Percentiles rank a stretch among this genome's conserved stretches.
These are phyloP conservation scores for Microcebus griseorufus DNA, from an alignment of 2,113 vertebrate species.

Conservation along the genomic window DNA sequence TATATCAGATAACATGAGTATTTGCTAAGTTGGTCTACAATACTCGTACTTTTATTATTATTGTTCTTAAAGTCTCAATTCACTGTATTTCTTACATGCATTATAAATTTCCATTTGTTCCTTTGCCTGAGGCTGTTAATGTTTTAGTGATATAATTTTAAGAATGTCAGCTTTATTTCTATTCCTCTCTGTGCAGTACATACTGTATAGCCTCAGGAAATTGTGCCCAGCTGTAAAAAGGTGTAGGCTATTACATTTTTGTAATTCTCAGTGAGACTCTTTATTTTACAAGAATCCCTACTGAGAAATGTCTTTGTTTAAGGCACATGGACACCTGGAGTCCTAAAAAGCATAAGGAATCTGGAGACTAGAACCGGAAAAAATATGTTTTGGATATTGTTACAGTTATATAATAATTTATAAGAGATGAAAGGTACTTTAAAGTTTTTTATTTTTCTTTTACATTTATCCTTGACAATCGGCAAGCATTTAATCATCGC, in stretches of 20 bases:
- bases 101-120: conserved; percentile 36
- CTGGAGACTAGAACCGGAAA: not conserved
- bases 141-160: conserved; percentile 62
- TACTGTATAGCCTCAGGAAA: conserved; percentile 57
- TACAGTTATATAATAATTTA: conserved; percentile 44
- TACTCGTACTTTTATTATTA: not conserved
- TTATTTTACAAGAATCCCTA: conserved; percentile 50
- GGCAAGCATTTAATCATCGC: conserved; percentile 22
- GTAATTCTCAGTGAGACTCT: conserved; percentile 48
- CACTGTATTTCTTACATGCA: not conserved
- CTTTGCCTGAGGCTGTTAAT: conserved; percentile 52
- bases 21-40: not conserved
- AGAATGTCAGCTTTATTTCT: conserved; percentile 58
- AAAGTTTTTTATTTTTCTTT: not conserved
- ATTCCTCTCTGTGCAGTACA: conserved; percentile 33
- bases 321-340: conserved; percentile 50
- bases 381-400: conserved; percentile 21
- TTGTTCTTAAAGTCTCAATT: not conserved
- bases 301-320: conserved; percentile 64
- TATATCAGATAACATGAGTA: not conserved
- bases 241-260: conserved; percentile 57
- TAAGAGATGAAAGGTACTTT: conserved; percentile 29
- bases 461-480: not conserved
- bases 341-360: conserved; percentile 44
- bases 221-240: conserved; percentile 67